Conservation (phyloP, 2,888 invertebrate species). For the Ectobius pallidus region DNA sequence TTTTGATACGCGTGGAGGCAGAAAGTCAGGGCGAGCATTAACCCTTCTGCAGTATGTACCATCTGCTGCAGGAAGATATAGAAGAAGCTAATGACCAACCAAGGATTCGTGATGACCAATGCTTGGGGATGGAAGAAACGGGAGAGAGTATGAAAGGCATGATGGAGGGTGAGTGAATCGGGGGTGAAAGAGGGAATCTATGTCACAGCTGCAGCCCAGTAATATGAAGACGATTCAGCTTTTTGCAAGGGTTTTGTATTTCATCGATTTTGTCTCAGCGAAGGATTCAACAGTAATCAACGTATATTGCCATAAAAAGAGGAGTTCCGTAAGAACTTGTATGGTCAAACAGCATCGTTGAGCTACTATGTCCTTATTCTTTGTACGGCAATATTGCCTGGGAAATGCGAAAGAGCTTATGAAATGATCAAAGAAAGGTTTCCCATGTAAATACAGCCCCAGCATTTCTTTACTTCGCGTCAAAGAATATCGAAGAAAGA, state of each 20-base stretch:
- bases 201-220: neutral
- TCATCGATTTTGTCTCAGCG: neutral
- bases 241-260: neutral
- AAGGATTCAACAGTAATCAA: neutral
- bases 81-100: constrained; percentile 25
- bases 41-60: neutral
- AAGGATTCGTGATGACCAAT: constrained; percentile 16
- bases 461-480: too few species aligned
- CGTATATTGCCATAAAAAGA: neutral
- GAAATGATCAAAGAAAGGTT: neutral
- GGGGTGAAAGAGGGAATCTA: neutral
- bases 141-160: neutral
- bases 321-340: neutral
- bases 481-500: neutral
- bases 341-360: neutral
- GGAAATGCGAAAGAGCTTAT: neutral
- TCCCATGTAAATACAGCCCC: neutral
- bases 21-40: neutral
- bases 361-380: neutral
- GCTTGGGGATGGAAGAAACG: neutral
- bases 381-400: neutral
- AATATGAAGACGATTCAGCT: neutral
- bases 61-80: neutral
- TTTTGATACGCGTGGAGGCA: neutral
- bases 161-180: neutral